phyloP scores from a whole-genome alignment of 2,888 invertebrate genomes.

The Escarpia spicata region DNA sequence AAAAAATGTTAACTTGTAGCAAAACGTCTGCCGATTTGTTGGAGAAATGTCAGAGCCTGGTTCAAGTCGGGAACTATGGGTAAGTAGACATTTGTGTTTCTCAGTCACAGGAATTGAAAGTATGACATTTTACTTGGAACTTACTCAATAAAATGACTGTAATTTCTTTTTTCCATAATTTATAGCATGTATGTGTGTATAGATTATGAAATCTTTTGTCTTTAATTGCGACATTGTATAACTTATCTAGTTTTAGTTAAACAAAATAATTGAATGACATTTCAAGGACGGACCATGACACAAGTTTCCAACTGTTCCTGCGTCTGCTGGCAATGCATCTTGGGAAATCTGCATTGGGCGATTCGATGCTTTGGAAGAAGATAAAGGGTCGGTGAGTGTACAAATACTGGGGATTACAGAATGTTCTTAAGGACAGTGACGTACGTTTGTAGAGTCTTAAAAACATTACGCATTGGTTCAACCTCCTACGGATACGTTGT shows the following conservation, averaged over 20 bases:
- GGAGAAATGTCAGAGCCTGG: conserved; percentile 33
- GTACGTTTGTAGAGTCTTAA: no score
- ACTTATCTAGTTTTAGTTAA: background rate
- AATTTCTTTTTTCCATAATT: background rate
- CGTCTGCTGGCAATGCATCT: conserved; percentile 47
- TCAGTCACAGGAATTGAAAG: background rate
- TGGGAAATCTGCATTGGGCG: conserved; percentile 39
- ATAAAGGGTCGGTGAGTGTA: conserved; percentile 53
- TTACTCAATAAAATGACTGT: background rate
- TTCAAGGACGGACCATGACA: conserved; percentile 42
- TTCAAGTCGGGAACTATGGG: conserved; percentile 28
- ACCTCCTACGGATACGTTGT: no score
- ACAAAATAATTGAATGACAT: background rate
- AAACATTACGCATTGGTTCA: no score
- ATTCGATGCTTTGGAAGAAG: conserved; percentile 49
- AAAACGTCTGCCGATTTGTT: conserved; percentile 23
- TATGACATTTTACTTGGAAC: background rate
- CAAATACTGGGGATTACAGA: background rate
- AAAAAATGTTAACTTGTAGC: background rate
- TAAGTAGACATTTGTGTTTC: conserved; percentile 36
- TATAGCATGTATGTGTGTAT: background rate
- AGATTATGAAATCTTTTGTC: background rate
- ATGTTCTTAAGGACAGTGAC: no score
- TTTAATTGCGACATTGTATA: background rate
- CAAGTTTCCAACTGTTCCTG: conserved; percentile 53